Conservation (phyloP, 2,888 invertebrate species). For the Hemicrepidius hirtus region DNA sequence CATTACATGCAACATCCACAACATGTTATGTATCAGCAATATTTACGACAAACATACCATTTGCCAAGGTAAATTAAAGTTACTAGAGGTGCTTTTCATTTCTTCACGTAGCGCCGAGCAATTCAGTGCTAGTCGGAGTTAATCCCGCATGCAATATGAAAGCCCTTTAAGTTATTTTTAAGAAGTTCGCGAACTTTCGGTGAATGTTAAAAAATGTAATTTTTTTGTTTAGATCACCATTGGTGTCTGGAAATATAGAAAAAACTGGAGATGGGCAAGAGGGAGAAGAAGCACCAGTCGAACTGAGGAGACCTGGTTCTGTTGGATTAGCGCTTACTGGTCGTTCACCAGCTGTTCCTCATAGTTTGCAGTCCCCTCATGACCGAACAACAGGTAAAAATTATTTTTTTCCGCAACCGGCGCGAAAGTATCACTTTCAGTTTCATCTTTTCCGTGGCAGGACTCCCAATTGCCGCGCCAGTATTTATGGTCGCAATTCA, state of each 20-base stretch:
- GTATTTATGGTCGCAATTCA: too few relatives aligned
- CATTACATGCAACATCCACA: constrained; percentile 75
- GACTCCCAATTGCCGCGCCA: too few relatives aligned
- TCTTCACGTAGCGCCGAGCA: too few relatives aligned
- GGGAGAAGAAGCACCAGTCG: constrained; percentile 73
- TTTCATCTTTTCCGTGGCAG: too few relatives aligned
- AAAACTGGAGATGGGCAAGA: constrained; percentile 75
- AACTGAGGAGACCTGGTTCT: constrained; percentile 78
- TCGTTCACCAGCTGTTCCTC: constrained; percentile 79
- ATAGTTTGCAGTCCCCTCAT: constrained; percentile 81
- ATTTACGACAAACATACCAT: constrained; percentile 72
- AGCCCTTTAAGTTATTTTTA: too few relatives aligned
- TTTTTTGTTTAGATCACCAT: constrained; percentile 70
- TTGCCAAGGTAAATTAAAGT: constrained; percentile 65
- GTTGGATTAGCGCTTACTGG: constrained; percentile 71
- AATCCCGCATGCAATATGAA: too few relatives aligned
- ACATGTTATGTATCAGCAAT: constrained; percentile 75
- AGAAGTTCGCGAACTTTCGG: too few relatives aligned
- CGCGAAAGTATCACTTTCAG: too few relatives aligned
- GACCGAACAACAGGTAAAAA: constrained; percentile 78
- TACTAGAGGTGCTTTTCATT: too few relatives aligned
- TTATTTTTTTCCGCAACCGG: too few relatives aligned
- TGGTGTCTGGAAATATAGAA: constrained; percentile 78
- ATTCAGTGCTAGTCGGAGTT: too few relatives aligned
- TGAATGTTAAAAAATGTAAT: too few relatives aligned